Percentiles rank a stretch among this genome's conserved stretches.
Evolutionary conservation across 2,113 vertebrate species (phyloP).

Genomic region (Urocitellus parryii): DNA sequence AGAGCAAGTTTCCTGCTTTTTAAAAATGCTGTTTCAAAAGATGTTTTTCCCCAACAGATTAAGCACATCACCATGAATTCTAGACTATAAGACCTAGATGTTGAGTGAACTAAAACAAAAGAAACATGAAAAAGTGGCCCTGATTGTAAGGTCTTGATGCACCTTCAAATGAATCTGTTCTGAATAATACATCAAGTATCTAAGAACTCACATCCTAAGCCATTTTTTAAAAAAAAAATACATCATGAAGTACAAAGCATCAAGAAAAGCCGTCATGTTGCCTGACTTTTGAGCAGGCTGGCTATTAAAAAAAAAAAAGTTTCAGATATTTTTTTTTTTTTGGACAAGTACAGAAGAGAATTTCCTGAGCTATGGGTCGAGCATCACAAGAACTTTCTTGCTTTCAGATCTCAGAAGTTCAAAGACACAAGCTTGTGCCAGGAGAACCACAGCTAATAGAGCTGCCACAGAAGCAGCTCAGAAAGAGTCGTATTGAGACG

Average conservation of each 20-base stretch:
- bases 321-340: background rate
- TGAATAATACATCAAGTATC: conserved; percentile 80
- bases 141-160: background rate
- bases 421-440: conserved; percentile 43
- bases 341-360: conserved; percentile 30
- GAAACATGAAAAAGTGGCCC: conserved; percentile 61
- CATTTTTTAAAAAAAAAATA: conserved; percentile 48
- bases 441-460: background rate
- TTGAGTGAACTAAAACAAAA: conserved; percentile 59
- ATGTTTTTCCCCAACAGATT: background rate
- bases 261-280: conserved; percentile 38
- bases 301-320: conserved; percentile 23
- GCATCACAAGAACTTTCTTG: conserved; percentile 51
- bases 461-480: background rate
- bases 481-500: background rate
- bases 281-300: background rate
- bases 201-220: conserved; percentile 67
- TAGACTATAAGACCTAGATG: conserved; percentile 27
- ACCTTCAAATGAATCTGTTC: conserved; percentile 65
- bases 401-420: conserved; percentile 69
- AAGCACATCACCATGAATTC: conserved; percentile 43
- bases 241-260: conserved; percentile 60
- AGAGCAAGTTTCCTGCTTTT: background rate
- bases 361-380: background rate
- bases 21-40: conserved; percentile 54